A percentile compares a stretch with the other conserved stretches of the same genome.
phyloP scores from a whole-genome alignment of 1,140 invertebrate genomes.

The Drosophila seguyi region DNA sequence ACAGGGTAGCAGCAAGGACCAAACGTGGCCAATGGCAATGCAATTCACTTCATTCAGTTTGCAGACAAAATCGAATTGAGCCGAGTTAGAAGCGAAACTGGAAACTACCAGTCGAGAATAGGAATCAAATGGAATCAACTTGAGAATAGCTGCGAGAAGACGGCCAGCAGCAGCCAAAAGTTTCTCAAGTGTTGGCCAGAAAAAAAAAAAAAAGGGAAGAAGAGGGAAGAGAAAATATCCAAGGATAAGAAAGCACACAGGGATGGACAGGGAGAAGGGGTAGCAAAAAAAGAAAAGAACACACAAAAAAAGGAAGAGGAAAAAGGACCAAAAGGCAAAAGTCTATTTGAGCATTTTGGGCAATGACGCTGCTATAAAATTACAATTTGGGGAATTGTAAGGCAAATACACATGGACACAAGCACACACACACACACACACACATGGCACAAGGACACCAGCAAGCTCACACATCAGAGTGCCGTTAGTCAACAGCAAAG shows the following conservation, averaged over 20 bases:
- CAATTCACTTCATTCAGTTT: slow-evolving; percentile 72
- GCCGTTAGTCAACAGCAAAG: slow-evolving; percentile 60
- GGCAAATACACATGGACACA: slow-evolving; percentile 56
- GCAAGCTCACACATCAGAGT: slow-evolving; percentile 52
- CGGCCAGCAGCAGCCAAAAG: slow-evolving; percentile 22
- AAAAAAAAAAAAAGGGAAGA: slow-evolving; percentile 4
- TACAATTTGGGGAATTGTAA: slow-evolving; percentile 82
- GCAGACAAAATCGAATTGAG: slow-evolving; percentile 78
- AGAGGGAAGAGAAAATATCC: slow-evolving; percentile 4
- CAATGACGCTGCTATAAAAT: slow-evolving; percentile 82
- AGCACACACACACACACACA: slow-evolving; percentile 19
- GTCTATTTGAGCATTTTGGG: slow-evolving; percentile 80
- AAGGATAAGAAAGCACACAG: slow-evolving; percentile 45
- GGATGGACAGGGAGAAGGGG: slow-evolving; percentile 9
- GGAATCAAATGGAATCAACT: slow-evolving; percentile 51
- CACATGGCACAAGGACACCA: slow-evolving; percentile 33
- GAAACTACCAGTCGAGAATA: slow-evolving; percentile 51
- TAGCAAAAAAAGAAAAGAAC: background rate
- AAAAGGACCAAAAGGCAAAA: slow-evolving; percentile 51
- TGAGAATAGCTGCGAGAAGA: slow-evolving; percentile 14
- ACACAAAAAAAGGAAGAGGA: slow-evolving; percentile 35
- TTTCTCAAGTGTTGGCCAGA: slow-evolving; percentile 38
- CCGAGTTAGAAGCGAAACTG: slow-evolving; percentile 53
- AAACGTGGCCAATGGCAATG: slow-evolving; percentile 65
- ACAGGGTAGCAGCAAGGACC: slow-evolving; percentile 26